phyloP scores from a whole-genome alignment of 2,888 invertebrate species.

The Thecophora atra region DNA sequence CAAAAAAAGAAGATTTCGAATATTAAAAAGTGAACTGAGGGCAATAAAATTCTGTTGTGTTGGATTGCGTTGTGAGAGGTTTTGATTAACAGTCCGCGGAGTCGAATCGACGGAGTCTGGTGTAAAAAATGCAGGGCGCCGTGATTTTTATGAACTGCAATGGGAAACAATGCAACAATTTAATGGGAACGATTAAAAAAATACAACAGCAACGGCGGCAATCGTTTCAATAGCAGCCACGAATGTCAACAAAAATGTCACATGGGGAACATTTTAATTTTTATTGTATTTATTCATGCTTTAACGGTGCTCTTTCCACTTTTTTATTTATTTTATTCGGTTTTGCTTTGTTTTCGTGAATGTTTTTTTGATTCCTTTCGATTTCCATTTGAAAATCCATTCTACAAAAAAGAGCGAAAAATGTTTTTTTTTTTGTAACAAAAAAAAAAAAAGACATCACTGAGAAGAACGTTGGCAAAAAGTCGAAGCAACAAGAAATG shows the following conservation, averaged over 20 bases:
- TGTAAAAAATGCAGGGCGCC: background rate
- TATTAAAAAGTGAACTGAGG: background rate
- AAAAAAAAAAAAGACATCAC: slow-evolving; percentile 6
- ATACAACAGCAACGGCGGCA: slow-evolving; percentile 11
- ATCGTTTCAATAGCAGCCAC: slow-evolving; percentile 13
- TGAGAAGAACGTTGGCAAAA: too few species aligned
- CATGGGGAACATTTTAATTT: slow-evolving; percentile 22
- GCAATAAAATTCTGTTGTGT: background rate
- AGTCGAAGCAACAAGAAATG: too few species aligned
- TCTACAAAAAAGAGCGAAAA: too few species aligned
- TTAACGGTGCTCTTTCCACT: background rate
- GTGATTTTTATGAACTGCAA: background rate
- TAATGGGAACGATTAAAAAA: background rate
- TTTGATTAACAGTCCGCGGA: too few species aligned
- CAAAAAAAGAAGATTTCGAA: background rate
- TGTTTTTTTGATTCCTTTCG: background rate
- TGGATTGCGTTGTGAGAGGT: too few species aligned
- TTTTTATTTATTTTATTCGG: background rate
- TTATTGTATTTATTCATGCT: slow-evolving; percentile 38
- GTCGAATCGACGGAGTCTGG: background rate
- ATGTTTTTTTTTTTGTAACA: too few species aligned
- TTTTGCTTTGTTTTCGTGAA: background rate
- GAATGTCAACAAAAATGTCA: slow-evolving; percentile 16
- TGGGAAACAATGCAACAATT: background rate
- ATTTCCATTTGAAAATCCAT: too few species aligned